Evolutionary conservation across 2,113 vertebrate species (phyloP), one percentile per base, ranked within the genome.

Genomic region (Arothron firmamentum): DNA sequence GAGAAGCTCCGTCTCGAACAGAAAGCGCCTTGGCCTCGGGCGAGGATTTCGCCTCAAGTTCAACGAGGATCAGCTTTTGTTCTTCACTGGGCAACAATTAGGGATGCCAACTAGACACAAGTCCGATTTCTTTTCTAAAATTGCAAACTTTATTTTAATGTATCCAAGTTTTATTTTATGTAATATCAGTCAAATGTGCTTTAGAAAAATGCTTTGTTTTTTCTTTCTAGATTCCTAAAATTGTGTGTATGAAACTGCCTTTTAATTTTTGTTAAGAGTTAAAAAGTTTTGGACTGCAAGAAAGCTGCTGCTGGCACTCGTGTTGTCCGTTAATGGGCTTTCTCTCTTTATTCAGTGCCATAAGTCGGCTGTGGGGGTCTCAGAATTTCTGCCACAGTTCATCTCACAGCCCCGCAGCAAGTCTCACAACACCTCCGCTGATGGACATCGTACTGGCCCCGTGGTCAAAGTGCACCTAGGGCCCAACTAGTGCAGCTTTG

Each of bases 11-110:
- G 11, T 28, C 77, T 65, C 63, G 20, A 72, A 28, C 56, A n/a
- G 17, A 48, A 53, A 60, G 41, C 0, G 48, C 54, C 52, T 57
- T 59, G n/a, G 1, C 53, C 8, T 51, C 65, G 21, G 62, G 5
- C 21, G 53, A 48, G 67, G 59, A 62, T 67, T 74, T 68, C 20
- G 38, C 49, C 16, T 56, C n/a, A 8, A 62, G 55, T 63, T 80
- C 28, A 66, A 68, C 48, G n/a, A 72, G 64, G 60, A 77, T 85
- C 57, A 52, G 13, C 47, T 70, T 76, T 49, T 70, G 25, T 14
- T 70, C 54, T 75, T 70, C 62, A 56, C 58, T 70, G 28, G 55
- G 19, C 13, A 63, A 52, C 62, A 28, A 21, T 59, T 6, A 70
- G 62, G 54, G 79, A 71, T 71, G 43, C 56, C 18, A 19, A 62